These are phyloP conservation scores for Teleiodes luculella DNA, from an alignment of 2,888 invertebrate genomes.

Conservation along the genomic window DNA sequence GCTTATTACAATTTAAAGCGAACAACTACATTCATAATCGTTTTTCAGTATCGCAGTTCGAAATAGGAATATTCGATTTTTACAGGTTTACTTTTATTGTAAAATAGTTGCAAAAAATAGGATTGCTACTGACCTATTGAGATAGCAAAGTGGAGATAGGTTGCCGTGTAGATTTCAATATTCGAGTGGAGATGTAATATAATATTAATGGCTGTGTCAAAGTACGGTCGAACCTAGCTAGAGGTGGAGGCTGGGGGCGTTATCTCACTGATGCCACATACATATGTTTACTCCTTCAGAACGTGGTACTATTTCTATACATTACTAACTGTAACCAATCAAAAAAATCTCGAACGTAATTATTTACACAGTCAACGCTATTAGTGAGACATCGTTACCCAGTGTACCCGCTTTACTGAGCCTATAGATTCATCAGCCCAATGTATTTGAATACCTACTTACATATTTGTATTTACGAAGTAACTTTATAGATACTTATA, in stretches of 20 bases:
- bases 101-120: not conserved
- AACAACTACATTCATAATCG: constrained; percentile 38
- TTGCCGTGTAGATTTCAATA: constrained; percentile 7
- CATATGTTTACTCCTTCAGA: too few species aligned
- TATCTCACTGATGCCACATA: not conserved
- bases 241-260: not conserved
- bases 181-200: constrained; percentile 8
- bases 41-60: constrained; percentile 40
- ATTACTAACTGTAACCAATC: too few species aligned
- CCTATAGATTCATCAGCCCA: constrained; percentile 26
- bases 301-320: too few species aligned
- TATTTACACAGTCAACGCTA: too few species aligned
- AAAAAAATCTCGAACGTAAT: too few species aligned
- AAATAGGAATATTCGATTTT: not conserved
- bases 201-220: constrained; percentile 56
- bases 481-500: constrained; percentile 67
- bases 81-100: not conserved
- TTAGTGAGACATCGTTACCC: not conserved
- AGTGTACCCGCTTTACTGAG: not conserved
- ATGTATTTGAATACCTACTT: constrained; percentile 31
- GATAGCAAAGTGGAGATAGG: not conserved
- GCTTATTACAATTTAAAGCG: constrained; percentile 66
- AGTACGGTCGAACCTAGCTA: constrained; percentile 45
- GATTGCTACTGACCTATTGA: not conserved
- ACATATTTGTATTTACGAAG: constrained; percentile 66